Conservation (phyloP, 23 tunicate genomes). For the Clavelina lepadiformis region DNA sequence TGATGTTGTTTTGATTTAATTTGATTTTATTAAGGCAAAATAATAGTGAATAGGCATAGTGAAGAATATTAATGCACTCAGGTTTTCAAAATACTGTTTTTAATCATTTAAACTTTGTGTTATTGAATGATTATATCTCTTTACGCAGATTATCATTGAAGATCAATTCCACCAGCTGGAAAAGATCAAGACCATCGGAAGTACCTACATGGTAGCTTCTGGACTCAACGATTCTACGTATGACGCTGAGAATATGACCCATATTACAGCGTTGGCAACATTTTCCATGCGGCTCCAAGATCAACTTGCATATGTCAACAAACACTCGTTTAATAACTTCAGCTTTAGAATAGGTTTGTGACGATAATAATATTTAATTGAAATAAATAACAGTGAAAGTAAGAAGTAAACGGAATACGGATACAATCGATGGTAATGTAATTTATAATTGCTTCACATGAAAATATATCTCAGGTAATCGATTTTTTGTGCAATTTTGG, state of each 20-base stretch:
- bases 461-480: no score
- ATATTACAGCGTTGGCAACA: conserved; percentile 58
- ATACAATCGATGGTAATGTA: no score
- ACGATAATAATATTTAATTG: no score
- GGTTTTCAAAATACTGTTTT: no score
- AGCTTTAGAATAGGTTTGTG: conserved; percentile 59
- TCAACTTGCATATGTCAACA: conserved; percentile 74
- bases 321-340: conserved; percentile 61
- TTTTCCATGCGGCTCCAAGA: conserved; percentile 91
- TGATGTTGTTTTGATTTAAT: no score
- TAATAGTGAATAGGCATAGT: background rate
- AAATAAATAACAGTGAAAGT: no score
- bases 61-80: no score
- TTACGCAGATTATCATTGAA: conserved; percentile 84
- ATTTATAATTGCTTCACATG: no score
- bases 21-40: no score
- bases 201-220: conserved; percentile 95
- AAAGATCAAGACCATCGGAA: conserved; percentile 95
- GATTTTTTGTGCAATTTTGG: no score
- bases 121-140: background rate
- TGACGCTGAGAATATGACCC: conserved; percentile 44
- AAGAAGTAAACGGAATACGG: no score
- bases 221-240: conserved; percentile 73
- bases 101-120: no score
- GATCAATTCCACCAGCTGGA: conserved; percentile 83